Evolutionary conservation across 2,797 vertebrate genomes (phyloP), one percentile per base, ranked within the genome.

Genomic region (Phataginus tricuspis): DNA sequence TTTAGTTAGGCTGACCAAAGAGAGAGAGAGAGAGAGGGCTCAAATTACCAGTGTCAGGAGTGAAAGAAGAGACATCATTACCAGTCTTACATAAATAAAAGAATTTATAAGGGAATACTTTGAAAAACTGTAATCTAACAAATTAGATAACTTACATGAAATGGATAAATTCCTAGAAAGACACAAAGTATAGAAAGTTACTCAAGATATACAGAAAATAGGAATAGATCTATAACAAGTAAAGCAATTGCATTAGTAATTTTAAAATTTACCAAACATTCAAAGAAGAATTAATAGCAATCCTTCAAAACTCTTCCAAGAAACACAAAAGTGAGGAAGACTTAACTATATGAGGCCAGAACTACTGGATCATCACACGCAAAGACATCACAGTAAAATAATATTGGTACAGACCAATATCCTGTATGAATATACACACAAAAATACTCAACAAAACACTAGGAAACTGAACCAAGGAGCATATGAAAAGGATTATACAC

Each of bases 261-360:
- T 90, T 90, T 42, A 68, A 85, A 86, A 78, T 6, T 85, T 88
- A 77, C 4, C 21, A 90, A 86, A 90, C 7, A 83, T 69, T 77
- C 49, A 95, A 85, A 79, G 74, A 69, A 91, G 34, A 94, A 90
- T 77, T 88, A 86, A 86, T 12, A 91, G 18, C 11, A 86, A 55
- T 55, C 19, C 14, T 91, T 80, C 49, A 90, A 86, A 89, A 42
- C 34, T 16, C 10, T 86, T 72, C 34, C 75, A 25, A 53, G 85
- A 87, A 88, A 31, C 27, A 80, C 13, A 49, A 53, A 29, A 95
- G 9, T 34, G 66, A 31, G 8, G 3, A 94, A 82, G 2, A 69
- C 45, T 89, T 92, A 68, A 34, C 25, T 57, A 74, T 57, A 8
- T 37, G 61, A 85, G 12, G 21, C 29, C 21, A 37, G 4, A 53